Percentiles rank a stretch among this genome's conserved stretches.
phyloP scores from a whole-genome alignment of 1,140 invertebrate species.

The Tetragonula clypearis region DNA sequence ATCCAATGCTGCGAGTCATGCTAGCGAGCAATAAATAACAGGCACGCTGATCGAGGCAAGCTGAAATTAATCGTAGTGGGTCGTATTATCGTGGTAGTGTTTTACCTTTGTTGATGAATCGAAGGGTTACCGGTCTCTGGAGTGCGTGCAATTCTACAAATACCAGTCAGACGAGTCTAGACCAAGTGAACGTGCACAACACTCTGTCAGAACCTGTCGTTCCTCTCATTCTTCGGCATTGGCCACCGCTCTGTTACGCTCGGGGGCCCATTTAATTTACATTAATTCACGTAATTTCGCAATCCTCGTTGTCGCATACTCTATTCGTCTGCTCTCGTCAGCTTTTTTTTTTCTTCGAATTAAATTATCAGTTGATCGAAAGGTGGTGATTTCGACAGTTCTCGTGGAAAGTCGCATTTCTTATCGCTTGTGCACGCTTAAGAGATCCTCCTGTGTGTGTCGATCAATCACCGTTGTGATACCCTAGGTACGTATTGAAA shows the following conservation, averaged over 20 bases:
- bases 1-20: neutral
- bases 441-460: neutral
- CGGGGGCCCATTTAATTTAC: neutral
- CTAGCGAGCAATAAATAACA: neutral
- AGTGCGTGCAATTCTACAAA: neutral
- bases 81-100: constrained; percentile 17
- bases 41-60: neutral
- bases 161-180: neutral
- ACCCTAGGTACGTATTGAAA: neutral
- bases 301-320: neutral
- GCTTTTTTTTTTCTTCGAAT: neutral
- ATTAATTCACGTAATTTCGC: neutral
- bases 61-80: constrained; percentile 42
- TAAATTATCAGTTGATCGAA: neutral
- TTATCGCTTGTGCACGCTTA: no score
- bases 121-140: neutral
- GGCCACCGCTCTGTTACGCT: neutral
- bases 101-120: neutral
- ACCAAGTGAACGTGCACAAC: neutral
- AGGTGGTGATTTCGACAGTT: neutral
- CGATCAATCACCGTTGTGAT: neutral
- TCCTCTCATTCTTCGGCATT: neutral
- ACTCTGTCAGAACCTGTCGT: no score
- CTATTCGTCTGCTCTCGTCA: neutral
- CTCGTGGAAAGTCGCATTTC: no score